Evolutionary conservation across 2,797 vertebrate species (phyloP).

Genomic region (Anguilla pacifica): DNA sequence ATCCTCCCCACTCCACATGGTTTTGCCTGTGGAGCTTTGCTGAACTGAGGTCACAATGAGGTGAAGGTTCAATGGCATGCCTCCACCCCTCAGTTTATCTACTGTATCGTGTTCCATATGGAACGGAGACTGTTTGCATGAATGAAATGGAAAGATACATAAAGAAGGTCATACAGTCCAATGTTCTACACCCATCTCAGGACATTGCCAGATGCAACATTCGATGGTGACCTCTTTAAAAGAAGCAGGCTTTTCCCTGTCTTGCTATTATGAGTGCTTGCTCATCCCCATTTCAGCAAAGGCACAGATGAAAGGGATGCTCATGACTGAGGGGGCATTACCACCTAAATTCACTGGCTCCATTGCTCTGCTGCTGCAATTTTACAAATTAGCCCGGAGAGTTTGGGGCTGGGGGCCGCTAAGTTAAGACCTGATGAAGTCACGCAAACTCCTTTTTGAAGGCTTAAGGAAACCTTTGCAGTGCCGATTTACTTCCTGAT

Average conservation of each 20-base stretch:
- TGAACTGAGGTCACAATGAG: background rate
- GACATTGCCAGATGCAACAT: background rate
- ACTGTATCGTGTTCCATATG: background rate
- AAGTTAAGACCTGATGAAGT: slow-evolving; percentile 47
- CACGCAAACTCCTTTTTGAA: slow-evolving; percentile 53
- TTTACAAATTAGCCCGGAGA: slow-evolving; percentile 28
- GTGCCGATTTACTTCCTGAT: slow-evolving; percentile 53
- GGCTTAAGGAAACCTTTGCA: slow-evolving; percentile 48
- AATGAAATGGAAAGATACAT: background rate
- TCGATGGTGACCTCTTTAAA: background rate
- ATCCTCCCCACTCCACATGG: background rate
- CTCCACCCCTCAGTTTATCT: background rate
- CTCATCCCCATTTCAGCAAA: background rate
- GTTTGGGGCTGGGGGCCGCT: slow-evolving; percentile 29
- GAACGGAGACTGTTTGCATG: background rate
- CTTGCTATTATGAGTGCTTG: background rate
- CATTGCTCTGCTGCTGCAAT: slow-evolving; percentile 15
- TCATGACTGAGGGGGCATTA: background rate
- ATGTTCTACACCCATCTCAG: background rate
- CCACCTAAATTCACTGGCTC: slow-evolving; percentile 28
- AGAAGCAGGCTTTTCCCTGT: background rate
- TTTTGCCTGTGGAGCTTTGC: background rate
- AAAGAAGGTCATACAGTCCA: background rate
- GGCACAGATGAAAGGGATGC: background rate
- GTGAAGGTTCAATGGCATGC: background rate